Percentiles rank a stretch among this genome's conserved stretches.
phyloP scores from a whole-genome alignment of 2,113 vertebrate species.

The Aix galericulata region DNA sequence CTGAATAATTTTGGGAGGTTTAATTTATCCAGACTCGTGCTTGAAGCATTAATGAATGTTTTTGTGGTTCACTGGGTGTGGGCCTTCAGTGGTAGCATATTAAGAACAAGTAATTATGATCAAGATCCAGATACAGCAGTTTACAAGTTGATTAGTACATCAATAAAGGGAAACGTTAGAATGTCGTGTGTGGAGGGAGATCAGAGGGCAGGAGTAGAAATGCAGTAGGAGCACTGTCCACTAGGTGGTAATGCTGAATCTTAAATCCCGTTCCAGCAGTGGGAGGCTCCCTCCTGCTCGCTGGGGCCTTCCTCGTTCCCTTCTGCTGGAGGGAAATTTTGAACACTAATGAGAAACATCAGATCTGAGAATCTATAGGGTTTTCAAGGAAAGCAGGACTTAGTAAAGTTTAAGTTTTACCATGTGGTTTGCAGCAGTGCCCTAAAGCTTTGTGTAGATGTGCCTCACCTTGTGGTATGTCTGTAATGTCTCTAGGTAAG shows the following conservation, averaged over 20 bases:
- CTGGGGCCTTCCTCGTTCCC: background rate
- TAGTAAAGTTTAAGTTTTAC: background rate
- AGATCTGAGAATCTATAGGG: background rate
- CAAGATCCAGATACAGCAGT: background rate
- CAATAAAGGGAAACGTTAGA: fast-evolving
- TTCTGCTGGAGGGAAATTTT: background rate
- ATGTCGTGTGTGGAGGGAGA: fast-evolving
- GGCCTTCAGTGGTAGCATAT: background rate
- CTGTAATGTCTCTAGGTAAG: background rate
- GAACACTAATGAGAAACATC: background rate
- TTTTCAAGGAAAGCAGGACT: background rate
- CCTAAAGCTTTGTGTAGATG: background rate
- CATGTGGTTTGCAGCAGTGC: background rate
- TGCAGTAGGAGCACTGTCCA: background rate
- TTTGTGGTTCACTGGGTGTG: background rate
- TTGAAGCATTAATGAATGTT: background rate
- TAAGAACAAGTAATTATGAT: background rate
- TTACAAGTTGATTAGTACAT: fast-evolving
- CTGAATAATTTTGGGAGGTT: background rate
- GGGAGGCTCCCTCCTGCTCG: background rate
- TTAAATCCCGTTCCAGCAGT: background rate
- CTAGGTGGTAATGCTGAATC: background rate
- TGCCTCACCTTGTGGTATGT: fast-evolving
- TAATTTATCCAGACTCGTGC: background rate
- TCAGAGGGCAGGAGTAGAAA: fast-evolving